Evolutionary conservation across 2,113 vertebrate genomes (phyloP).

Genomic region (Ia io): DNA sequence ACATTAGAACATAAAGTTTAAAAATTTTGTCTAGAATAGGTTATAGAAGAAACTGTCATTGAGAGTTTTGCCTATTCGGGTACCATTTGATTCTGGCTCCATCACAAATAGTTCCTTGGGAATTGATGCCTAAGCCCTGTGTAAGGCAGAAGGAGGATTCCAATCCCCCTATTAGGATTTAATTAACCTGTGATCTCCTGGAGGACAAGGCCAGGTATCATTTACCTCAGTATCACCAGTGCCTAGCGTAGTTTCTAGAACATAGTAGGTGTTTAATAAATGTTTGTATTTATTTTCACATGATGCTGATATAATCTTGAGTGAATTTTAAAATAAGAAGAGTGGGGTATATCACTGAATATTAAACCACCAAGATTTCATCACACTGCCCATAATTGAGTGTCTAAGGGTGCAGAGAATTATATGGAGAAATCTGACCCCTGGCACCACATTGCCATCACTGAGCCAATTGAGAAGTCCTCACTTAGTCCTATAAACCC

Average conservation of each 20-base stretch:
- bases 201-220: background rate
- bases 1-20: background rate
- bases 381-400: background rate
- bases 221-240: background rate
- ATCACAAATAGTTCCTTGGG: background rate
- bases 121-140: background rate
- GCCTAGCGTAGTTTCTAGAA: background rate
- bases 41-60: background rate
- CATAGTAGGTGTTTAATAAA: background rate
- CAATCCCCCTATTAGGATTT: background rate
- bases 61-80: background rate
- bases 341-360: background rate
- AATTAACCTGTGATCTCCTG: background rate
- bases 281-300: background rate
- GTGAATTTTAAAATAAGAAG: background rate
- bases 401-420: conserved; percentile 36
- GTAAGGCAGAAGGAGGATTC: background rate
- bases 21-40: background rate
- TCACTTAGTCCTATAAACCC: background rate
- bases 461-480: conserved; percentile 28
- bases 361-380: background rate
- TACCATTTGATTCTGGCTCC: background rate
- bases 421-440: conserved; percentile 25
- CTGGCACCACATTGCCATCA: background rate
- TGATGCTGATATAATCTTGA: background rate